A percentile compares a stretch with the other conserved stretches of the same genome.
These are phyloP conservation scores for Bergia puertoricense DNA, from an alignment of 92 coral and sea anemone genomes.

Conservation along the genomic window DNA sequence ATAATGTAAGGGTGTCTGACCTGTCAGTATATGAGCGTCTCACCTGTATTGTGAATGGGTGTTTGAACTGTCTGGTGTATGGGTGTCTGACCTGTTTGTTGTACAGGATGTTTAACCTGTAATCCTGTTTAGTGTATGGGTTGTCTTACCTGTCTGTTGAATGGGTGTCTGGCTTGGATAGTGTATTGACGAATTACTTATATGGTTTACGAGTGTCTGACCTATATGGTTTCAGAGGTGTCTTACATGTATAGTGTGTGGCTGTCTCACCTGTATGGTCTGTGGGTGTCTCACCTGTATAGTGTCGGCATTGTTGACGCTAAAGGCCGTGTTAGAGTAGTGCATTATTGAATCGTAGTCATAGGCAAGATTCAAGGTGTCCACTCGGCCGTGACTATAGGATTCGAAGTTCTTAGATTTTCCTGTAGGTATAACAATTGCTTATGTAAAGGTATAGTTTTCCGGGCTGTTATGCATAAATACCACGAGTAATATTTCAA, in stretches of 20 bases:
- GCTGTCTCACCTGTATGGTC: background rate
- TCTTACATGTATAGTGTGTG: background rate
- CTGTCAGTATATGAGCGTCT: too few species aligned
- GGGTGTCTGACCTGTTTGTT: background rate
- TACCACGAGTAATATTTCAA: background rate
- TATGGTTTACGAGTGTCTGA: background rate
- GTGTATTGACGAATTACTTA: background rate
- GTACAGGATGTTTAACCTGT: background rate
- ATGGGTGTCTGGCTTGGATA: background rate
- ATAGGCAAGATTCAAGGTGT: slow-evolving; percentile 11
- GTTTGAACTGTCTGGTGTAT: background rate
- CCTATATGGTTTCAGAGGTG: background rate
- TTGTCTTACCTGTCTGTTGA: background rate
- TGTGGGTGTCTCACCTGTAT: slow-evolving; percentile 17
- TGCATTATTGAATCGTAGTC: slow-evolving; percentile 42
- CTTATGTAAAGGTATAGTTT: background rate
- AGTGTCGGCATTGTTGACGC: slow-evolving; percentile 14
- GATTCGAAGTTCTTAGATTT: slow-evolving; percentile 35
- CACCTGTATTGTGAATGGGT: background rate
- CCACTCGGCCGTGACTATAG: slow-evolving; percentile 31
- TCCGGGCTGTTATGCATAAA: background rate
- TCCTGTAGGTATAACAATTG: background rate
- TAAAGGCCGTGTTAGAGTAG: slow-evolving; percentile 32
- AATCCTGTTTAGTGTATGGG: background rate
- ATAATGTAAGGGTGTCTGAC: background rate